Evolutionary conservation across 2,113 vertebrate species (phyloP).

Genomic region (Meriones unguiculatus): DNA sequence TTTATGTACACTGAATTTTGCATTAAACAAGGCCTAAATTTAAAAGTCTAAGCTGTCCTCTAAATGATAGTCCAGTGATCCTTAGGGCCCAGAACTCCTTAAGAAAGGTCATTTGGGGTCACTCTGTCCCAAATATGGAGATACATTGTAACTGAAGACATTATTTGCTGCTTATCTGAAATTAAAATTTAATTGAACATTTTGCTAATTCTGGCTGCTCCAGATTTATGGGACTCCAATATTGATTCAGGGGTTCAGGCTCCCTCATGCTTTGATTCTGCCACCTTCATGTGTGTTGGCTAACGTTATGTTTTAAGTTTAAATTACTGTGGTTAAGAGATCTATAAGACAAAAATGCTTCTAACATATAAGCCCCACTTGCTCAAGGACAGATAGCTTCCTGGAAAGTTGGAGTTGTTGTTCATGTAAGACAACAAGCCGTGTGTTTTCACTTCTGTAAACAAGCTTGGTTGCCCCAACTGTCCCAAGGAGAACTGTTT

Average conservation of each 20-base stretch:
- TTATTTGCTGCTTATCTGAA: constrained; percentile 44
- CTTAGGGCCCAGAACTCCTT: not conserved
- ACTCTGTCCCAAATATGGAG: not conserved
- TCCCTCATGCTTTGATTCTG: not conserved
- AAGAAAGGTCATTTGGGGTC: not conserved
- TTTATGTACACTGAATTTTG: constrained; percentile 36
- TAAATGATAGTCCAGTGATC: not conserved
- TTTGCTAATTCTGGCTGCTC: constrained; percentile 30
- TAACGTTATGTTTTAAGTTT: not conserved
- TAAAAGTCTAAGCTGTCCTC: not conserved
- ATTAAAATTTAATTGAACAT: not conserved
- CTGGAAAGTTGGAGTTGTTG: not conserved
- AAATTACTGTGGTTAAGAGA: not conserved
- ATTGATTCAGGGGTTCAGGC: not conserved
- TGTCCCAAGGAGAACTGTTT: no score
- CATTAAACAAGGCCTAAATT: not conserved
- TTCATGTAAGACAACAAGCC: not conserved
- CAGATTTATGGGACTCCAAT: not conserved
- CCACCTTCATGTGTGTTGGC: not conserved
- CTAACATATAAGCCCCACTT: not conserved
- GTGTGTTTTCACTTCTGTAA: no score
- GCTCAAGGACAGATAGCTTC: not conserved
- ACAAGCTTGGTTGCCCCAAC: not conserved
- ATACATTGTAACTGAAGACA: not conserved
- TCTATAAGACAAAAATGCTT: not conserved